Evolutionary conservation across 2,797 vertebrate species (phyloP).

Genomic region (Ptychobarbus kaznakovi): DNA sequence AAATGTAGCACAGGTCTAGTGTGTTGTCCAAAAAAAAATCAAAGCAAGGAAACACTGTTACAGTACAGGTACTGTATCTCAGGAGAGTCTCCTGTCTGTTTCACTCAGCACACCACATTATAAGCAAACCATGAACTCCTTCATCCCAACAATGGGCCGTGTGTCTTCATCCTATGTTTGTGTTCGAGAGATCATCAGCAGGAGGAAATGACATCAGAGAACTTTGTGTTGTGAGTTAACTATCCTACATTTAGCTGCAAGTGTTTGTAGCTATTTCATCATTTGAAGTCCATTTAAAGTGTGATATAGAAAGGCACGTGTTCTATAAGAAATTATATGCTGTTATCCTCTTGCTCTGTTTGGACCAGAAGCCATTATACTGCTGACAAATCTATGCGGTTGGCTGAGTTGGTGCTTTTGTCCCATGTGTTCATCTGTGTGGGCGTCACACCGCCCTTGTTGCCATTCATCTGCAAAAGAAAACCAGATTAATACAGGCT

Average conservation of each 20-base stretch:
- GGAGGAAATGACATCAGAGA: slow-evolving; percentile 37
- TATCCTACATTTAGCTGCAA: slow-evolving; percentile 21
- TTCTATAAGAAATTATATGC: slow-evolving; percentile 1
- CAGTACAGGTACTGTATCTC: background rate
- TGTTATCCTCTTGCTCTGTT: slow-evolving; percentile 4
- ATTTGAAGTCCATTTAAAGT: background rate
- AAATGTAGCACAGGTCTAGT: slow-evolving; percentile 9
- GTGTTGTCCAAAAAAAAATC: slow-evolving; percentile 35
- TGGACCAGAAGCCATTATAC: slow-evolving; percentile 74
- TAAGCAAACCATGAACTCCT: slow-evolving; percentile 8
- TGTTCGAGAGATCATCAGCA: slow-evolving; percentile 38
- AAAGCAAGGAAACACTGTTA: slow-evolving; percentile 5
- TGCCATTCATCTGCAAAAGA: slow-evolving; percentile 86
- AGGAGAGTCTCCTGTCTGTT: slow-evolving; percentile 17
- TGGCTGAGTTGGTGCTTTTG: slow-evolving; percentile 91
- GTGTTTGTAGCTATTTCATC: background rate
- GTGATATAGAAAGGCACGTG: slow-evolving; percentile 13
- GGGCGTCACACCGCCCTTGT: slow-evolving; percentile 85
- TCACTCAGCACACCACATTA: slow-evolving; percentile 12
- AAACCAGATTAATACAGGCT: background rate
- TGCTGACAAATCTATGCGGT: slow-evolving; percentile 90
- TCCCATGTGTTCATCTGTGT: slow-evolving; percentile 94
- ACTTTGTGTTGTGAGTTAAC: slow-evolving; percentile 22
- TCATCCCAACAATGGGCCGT: slow-evolving; percentile 43
- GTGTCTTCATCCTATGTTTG: slow-evolving; percentile 51